Conservation (phyloP, 2,888 invertebrate genomes). For the Lasioglossum villosulum region DNA sequence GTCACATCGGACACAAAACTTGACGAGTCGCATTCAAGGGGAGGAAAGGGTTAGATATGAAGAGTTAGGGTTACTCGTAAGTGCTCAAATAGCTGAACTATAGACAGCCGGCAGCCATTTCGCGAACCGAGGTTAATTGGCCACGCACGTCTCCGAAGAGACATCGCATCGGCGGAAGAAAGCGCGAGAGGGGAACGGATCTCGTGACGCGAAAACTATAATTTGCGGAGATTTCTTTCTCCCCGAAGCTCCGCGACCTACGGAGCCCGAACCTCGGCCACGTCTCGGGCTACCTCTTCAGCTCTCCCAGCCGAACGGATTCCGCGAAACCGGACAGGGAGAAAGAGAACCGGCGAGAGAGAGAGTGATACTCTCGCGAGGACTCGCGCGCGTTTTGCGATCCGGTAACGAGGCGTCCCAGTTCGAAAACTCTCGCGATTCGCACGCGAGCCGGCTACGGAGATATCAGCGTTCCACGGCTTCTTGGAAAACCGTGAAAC, state of each 20-base stretch:
- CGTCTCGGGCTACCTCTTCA: conserved; percentile 38
- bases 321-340: conserved; percentile 55
- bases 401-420: conserved; percentile 65
- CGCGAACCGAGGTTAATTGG: background rate
- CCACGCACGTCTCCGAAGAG: background rate
- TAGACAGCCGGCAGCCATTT: background rate
- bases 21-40: no score
- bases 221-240: conserved; percentile 68
- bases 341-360: background rate
- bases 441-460: conserved; percentile 54
- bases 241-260: conserved; percentile 37
- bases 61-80: background rate
- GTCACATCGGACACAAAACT: no score
- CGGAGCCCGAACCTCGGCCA: conserved; percentile 36
- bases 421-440: conserved; percentile 65
- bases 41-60: background rate
- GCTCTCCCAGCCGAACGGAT: conserved; percentile 41
- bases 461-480: conserved; percentile 57
- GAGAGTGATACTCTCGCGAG: conserved; percentile 26
- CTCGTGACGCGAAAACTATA: conserved; percentile 74
- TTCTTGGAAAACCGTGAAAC: conserved; percentile 56
- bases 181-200: conserved; percentile 51
- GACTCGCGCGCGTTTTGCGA: conserved; percentile 51
- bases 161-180: conserved; percentile 10
- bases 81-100: background rate